Evolutionary conservation across 2,888 invertebrate species (phyloP).

Genomic region (Drosophila sordidapex): DNA sequence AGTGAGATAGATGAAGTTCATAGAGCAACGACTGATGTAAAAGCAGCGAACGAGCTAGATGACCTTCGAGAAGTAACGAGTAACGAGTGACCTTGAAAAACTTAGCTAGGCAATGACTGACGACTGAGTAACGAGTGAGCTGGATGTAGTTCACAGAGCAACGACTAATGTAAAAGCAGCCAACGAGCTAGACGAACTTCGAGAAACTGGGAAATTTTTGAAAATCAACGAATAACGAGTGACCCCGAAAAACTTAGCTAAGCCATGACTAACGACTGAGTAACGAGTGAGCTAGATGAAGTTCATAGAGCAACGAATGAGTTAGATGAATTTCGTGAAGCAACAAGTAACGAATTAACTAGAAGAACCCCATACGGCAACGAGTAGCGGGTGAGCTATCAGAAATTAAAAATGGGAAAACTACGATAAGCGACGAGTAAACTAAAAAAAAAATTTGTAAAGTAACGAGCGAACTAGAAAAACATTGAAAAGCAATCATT

Average conservation of each 20-base stretch:
- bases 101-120: neutral
- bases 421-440: neutral
- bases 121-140: neutral
- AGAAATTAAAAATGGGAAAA: neutral
- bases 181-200: neutral
- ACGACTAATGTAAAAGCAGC: too few species aligned
- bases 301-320: neutral
- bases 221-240: neutral
- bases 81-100: neutral
- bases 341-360: neutral
- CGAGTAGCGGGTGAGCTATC: constrained; percentile 11
- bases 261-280: neutral
- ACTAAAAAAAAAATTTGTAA: neutral
- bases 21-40: neutral
- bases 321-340: neutral
- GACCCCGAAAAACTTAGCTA: neutral
- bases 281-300: neutral
- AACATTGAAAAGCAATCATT: neutral
- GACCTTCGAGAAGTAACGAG: neutral
- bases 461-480: neutral
- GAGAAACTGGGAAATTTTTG: neutral
- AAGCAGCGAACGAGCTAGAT: neutral
- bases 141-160: too few species aligned
- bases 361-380: neutral
- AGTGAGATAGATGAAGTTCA: neutral